Percentiles rank a stretch among this genome's conserved stretches.
These are phyloP conservation scores for Aphrophora alni DNA, from an alignment of 2,888 invertebrate genomes.

Conservation along the genomic window DNA sequence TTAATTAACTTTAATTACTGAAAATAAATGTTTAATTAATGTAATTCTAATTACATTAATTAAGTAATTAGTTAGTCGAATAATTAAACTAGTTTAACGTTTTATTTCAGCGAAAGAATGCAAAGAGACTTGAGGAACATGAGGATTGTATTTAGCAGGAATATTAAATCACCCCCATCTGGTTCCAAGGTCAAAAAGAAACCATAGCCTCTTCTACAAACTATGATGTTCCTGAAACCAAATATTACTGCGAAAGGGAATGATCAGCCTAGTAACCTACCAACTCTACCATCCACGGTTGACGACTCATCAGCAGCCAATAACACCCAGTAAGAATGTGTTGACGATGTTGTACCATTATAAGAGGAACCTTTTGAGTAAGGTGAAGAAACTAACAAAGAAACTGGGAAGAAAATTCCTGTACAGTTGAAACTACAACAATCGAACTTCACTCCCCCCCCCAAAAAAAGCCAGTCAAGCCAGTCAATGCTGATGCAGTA, in stretches of 20 bases:
- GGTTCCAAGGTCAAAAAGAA: slow-evolving; percentile 38
- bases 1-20: background rate
- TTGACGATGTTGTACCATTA: slow-evolving; percentile 12
- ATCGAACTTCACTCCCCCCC: too few species aligned
- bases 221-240: slow-evolving; percentile 33
- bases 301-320: slow-evolving; percentile 15
- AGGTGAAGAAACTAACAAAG: slow-evolving; percentile 20
- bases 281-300: slow-evolving; percentile 7
- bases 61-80: slow-evolving; percentile 3
- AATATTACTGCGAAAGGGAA: slow-evolving; percentile 26
- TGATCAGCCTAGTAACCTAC: slow-evolving; percentile 30
- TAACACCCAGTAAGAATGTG: slow-evolving; percentile 18
- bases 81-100: slow-evolving; percentile 24
- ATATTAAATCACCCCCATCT: slow-evolving; percentile 27
- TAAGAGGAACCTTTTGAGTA: slow-evolving; percentile 12
- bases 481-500: too few species aligned
- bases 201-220: slow-evolving; percentile 28
- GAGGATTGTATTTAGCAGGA: slow-evolving; percentile 26
- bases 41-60: slow-evolving; percentile 15
- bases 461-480: too few species aligned
- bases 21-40: background rate
- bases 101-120: slow-evolving; percentile 40
- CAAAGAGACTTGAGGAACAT: slow-evolving; percentile 29
- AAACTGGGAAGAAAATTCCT: too few species aligned
- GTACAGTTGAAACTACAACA: too few species aligned